These are phyloP conservation scores for Nannobrachium achirus DNA, from an alignment of 2,113 vertebrate genomes.

Conservation along the genomic window DNA sequence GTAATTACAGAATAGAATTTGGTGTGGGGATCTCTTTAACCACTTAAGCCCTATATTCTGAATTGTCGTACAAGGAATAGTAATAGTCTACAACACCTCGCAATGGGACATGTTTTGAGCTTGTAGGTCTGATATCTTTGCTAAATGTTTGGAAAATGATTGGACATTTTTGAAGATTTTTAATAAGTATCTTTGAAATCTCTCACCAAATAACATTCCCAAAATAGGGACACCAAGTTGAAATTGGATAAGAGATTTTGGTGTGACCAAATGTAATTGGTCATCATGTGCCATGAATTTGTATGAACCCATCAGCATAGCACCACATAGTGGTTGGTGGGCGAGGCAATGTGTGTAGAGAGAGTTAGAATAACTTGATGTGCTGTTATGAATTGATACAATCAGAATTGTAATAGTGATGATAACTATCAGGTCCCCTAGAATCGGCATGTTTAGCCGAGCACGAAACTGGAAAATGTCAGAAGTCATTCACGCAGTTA, in stretches of 20 bases:
- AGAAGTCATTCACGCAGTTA: background rate
- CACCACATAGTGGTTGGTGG: background rate
- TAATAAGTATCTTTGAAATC: no score
- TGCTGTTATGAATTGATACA: constrained; percentile 11
- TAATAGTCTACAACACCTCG: no score
- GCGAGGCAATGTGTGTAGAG: constrained; percentile 12
- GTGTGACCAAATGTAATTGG: constrained; percentile 33
- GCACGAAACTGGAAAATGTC: no score
- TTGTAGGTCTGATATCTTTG: no score
- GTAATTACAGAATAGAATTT: constrained; percentile 6
- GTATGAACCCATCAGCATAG: constrained; percentile 8
- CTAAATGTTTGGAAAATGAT: no score
- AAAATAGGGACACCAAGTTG: no score
- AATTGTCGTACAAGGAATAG: no score
- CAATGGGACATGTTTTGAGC: no score
- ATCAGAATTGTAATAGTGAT: constrained; percentile 17
- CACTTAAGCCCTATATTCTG: no score
- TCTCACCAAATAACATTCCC: no score
- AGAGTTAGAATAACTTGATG: background rate
- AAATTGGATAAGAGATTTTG: constrained; percentile 12
- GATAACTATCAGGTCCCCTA: background rate
- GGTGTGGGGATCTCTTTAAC: constrained; percentile 7
- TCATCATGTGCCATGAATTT: constrained; percentile 37
- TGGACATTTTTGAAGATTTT: no score
- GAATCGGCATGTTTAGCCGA: background rate